Base-by-base conservation (phyloP, 2,797 vertebrate genomes). In the Clarias fuscus region DNA sequence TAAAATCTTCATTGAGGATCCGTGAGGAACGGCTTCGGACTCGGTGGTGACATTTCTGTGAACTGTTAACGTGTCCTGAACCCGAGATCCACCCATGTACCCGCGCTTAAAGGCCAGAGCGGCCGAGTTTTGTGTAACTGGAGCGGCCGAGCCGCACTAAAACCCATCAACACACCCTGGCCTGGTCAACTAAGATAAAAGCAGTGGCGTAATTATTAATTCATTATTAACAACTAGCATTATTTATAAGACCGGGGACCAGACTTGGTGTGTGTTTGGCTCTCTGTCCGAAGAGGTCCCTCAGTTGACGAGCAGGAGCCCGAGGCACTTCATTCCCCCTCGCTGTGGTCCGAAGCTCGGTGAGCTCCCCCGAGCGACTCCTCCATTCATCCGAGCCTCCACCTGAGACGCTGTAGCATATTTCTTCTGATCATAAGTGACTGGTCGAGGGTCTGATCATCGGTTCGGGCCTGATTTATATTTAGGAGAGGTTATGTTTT, bases 171-270 rank as follows among this genome's bases (percentile, higher is more conserved):
- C 93, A 91, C 90, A 94, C 92, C 84, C 88, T 90, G 92, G 92
- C 90, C 90, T 92, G 94, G 94, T 95, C 94, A 94, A 94, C 91
- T 92, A 90, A 93, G 94, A 95, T 94, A 92, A 94, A 95, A 94
- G 91, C 89, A 91, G 89, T 84, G 85, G 90, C 86, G 92, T 93
- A 95, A 95, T 95, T 94, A 96, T 93, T 93, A 94, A 96, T 96
- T 95, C 92, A 96, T 95, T 94, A 95, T 95, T 95, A 95, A 94
- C 92, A 93, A 88, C 90, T 82, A 89, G 89, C 92, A 95, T 95
- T 95, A 96, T 96, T 96, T 95, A 95, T 95, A 92, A 95, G 92
- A 82, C 68, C 76, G 86, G 92, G 93, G 92, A 93, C 91, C 85
- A 88, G 88, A 91, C 86, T 91, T 90, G 91, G 91, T 90, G 80